These are phyloP conservation scores for Seriola quinqueradiata DNA, from an alignment of 2,113 vertebrate genomes.

Conservation along the genomic window DNA sequence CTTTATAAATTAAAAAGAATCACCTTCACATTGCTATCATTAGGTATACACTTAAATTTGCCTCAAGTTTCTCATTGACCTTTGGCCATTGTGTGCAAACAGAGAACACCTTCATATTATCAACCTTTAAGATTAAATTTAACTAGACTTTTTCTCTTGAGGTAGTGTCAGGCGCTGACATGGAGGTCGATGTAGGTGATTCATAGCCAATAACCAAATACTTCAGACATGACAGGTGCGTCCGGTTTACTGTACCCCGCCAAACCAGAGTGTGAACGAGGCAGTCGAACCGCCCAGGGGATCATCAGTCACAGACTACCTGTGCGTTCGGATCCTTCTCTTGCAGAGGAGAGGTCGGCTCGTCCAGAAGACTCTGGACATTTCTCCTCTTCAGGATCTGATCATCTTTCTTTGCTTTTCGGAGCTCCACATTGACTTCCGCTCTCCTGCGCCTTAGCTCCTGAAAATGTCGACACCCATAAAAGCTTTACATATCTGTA, in stretches of 20 bases:
- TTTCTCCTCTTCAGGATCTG: constrained; percentile 94
- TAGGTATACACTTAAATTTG: neutral
- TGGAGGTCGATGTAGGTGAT: neutral
- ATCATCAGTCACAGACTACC: constrained; percentile 65
- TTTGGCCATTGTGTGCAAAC: neutral
- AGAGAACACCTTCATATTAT: neutral
- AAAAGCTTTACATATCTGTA: too few species aligned
- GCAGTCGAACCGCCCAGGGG: neutral
- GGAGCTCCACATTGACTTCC: constrained; percentile 92
- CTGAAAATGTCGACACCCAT: constrained; percentile 67
- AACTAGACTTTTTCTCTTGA: neutral
- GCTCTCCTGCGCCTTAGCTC: constrained; percentile 90
- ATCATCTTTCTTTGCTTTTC: constrained; percentile 95
- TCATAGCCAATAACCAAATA: neutral
- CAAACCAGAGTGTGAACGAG: neutral
- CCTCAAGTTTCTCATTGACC: neutral
- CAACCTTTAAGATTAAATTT: neutral
- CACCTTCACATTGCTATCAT: neutral
- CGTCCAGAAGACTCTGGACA: constrained; percentile 87
- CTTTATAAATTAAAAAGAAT: too few species aligned
- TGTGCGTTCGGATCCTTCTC: constrained; percentile 86
- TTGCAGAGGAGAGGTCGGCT: constrained; percentile 87
- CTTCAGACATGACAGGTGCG: neutral
- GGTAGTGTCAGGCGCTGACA: too few species aligned
- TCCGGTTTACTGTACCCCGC: neutral